phyloP scores from a whole-genome alignment of 2,113 vertebrate genomes.

The Apus apus region DNA sequence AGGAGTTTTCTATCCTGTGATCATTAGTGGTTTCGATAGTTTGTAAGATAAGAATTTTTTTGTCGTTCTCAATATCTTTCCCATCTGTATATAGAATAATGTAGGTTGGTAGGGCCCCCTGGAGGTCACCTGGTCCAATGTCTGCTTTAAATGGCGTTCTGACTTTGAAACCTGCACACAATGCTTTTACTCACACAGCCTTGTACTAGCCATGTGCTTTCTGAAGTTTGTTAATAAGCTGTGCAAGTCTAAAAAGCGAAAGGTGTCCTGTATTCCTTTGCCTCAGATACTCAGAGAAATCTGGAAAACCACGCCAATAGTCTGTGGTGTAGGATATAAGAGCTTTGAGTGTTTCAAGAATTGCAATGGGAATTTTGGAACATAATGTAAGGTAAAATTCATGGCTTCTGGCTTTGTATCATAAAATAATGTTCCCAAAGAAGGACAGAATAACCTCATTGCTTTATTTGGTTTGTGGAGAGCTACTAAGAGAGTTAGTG shows the following conservation, averaged over 20 bases:
- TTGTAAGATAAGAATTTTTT: not conserved
- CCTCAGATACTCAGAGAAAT: not conserved
- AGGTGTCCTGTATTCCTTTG: not conserved
- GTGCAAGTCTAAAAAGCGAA: not conserved
- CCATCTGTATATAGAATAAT: not conserved
- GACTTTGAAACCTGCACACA: not conserved
- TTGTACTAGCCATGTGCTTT: not conserved
- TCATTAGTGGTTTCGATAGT: not conserved
- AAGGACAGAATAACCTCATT: not conserved
- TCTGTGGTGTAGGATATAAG: not conserved
- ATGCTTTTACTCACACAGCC: not conserved
- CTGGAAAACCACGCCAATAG: not conserved
- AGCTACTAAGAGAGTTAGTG: not conserved
- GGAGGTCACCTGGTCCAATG: not conserved
- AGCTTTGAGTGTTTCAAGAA: not conserved
- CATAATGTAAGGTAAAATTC: not conserved
- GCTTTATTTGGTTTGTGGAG: not conserved
- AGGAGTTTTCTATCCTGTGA: not conserved
- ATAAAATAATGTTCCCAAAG: not conserved
- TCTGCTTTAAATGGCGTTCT: not conserved
- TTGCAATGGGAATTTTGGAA: not conserved
- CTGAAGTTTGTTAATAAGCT: not conserved
- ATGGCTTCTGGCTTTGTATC: not conserved
- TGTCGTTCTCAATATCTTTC: not conserved
- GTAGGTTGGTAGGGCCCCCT: not conserved